Percentiles rank a stretch among this genome's conserved stretches.
Conservation (phyloP, 1,140 invertebrate genomes). For the Steinernema feltiae region DNA sequence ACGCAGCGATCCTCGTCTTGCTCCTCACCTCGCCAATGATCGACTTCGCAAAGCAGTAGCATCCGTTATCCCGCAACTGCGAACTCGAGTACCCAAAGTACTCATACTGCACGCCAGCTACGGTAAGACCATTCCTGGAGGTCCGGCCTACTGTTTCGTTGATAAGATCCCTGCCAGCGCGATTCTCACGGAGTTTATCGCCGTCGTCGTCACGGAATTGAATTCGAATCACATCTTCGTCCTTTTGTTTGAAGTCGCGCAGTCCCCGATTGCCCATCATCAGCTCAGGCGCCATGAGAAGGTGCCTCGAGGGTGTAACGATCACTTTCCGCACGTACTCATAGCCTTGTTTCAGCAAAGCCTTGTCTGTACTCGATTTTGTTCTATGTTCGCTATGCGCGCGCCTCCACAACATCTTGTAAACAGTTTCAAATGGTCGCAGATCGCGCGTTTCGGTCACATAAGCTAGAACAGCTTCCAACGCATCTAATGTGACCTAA, state of each 20-base stretch:
- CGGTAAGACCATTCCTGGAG: neutral
- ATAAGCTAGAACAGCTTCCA: neutral
- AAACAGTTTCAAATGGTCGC: neutral
- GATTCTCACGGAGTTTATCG: neutral
- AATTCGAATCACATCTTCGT: neutral
- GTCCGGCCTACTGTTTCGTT: neutral
- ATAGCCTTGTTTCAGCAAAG: neutral
- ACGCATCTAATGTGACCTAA: neutral
- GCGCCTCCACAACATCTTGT: neutral
- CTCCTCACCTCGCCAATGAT: neutral
- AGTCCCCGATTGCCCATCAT: neutral
- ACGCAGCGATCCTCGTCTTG: neutral
- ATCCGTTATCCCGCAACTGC: neutral
- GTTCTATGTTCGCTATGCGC: neutral
- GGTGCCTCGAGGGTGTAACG: neutral
- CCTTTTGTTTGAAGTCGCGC: neutral
- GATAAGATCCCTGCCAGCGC: neutral
- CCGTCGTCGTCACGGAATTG: neutral
- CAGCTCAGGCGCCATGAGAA: neutral
- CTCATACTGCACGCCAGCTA: neutral
- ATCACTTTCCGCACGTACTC: neutral
- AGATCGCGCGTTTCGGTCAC: neutral
- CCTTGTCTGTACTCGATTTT: neutral
- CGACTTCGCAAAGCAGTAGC: neutral
- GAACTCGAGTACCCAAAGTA: constrained; percentile 1